Base-by-base conservation (phyloP, 2,113 vertebrate species). In the Pristiophorus japonicus region DNA sequence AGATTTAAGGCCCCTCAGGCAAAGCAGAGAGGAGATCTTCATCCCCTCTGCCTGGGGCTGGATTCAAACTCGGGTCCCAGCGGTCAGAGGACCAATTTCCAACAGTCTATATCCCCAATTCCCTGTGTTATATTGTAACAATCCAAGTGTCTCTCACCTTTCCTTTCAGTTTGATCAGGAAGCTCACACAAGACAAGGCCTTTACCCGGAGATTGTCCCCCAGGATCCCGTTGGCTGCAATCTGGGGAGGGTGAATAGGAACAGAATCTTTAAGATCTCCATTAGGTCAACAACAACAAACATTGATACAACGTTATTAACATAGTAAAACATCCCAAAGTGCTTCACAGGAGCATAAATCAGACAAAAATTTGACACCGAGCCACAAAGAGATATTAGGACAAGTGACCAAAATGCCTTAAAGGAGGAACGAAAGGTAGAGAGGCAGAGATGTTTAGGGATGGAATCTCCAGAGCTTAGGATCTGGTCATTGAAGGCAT, bases 91-190 rank as follows among this genome's bases (percentile, higher is more conserved):
- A 81, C 22, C 22, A 51, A 85, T 27, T 47, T 30, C 24, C 30
- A 30, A 30, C 2, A 4, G 18, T 0, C n/a, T 84, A 38, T 16
- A 75, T 42, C 38, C 16, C 45, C 24, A 20, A 81, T 81, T 81
- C 38, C 27, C 47, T 0, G 85, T 3, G 42, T 55, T 8, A 94
- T 0, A n/a, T 16, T 94, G 11, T 22, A 94, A 38, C 59, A 91
- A 55, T 55, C 6, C 38, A 42, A 66, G 0, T 0, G 0, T 0
- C 11, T 20, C 96, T 96, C 45, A 98, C 97, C 97, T 97, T 99
- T 97, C 98, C 98, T 96, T 98, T 98, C 87, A 98, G 96, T 96
- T 98, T 98, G 96, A 98, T 97, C 95, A 99, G 98, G 96, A 98
- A 98, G 88, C 97, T 96, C 87, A 99, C 96, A 95, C 98, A 98